Percentiles rank a stretch among this genome's conserved stretches.
phyloP scores from a whole-genome alignment of 2,888 invertebrate species.

The Sesia apiformis region DNA sequence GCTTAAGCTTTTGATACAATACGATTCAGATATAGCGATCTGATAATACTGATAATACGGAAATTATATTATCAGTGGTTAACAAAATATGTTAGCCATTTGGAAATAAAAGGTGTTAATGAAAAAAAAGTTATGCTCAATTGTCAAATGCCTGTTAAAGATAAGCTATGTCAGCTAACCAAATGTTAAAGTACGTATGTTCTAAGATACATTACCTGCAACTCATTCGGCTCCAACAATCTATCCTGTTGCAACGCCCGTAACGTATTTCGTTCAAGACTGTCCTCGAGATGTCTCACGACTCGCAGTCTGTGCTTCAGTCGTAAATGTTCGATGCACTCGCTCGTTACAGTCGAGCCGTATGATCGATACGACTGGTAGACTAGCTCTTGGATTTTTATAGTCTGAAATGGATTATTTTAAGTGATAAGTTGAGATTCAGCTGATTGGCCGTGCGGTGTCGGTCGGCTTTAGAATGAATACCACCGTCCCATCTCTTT shows the following conservation, averaged over 20 bases:
- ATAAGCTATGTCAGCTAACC: too few relatives aligned
- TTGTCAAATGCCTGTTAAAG: too few relatives aligned
- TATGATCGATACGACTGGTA: constrained; percentile 90
- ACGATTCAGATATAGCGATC: too few relatives aligned
- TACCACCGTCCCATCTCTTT: too few relatives aligned
- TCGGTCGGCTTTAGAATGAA: too few relatives aligned
- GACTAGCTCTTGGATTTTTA: constrained; percentile 86
- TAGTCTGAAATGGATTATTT: constrained; percentile 65
- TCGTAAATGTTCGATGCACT: constrained; percentile 90
- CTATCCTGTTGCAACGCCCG: constrained; percentile 85
- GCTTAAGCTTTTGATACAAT: too few relatives aligned
- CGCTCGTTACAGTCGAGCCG: constrained; percentile 84
- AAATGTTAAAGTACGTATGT: too few relatives aligned
- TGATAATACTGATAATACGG: too few relatives aligned
- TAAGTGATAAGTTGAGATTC: too few relatives aligned
- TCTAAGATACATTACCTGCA: constrained; percentile 56
- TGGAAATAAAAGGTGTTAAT: background rate
- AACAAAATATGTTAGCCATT: background rate
- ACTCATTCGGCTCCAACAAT: constrained; percentile 77
- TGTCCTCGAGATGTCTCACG: constrained; percentile 94
- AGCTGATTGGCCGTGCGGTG: too few relatives aligned
- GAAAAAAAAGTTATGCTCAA: too few relatives aligned
- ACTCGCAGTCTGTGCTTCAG: constrained; percentile 93
- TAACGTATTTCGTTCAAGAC: constrained; percentile 90
- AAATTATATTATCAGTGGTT: too few relatives aligned